Conservation (phyloP, 1,140 invertebrate species). For the Drosophila insularis region DNA sequence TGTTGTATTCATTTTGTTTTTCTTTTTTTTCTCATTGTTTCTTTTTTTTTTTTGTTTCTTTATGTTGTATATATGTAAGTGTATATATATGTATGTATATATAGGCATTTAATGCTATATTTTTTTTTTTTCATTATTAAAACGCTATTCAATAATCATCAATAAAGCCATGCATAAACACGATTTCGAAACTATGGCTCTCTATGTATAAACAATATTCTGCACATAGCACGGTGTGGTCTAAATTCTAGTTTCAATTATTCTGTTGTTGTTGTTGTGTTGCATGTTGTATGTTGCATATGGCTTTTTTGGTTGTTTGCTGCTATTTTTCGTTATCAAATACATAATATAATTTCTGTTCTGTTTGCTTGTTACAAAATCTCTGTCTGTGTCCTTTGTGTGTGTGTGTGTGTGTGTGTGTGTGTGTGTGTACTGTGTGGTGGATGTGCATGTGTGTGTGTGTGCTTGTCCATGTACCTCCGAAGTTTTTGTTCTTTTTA, state of each 20-base stretch:
- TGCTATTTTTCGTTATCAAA: slow-evolving; percentile 10
- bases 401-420: slow-evolving; percentile 16
- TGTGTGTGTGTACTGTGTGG: slow-evolving; percentile 30
- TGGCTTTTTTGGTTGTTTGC: slow-evolving; percentile 23
- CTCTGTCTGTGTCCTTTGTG: slow-evolving; percentile 23
- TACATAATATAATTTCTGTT: slow-evolving; percentile 35
- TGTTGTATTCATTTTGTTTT: slow-evolving; percentile 54
- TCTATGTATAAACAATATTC: slow-evolving; percentile 61
- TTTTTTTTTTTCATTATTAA: slow-evolving; percentile 42
- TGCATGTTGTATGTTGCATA: slow-evolving; percentile 41
- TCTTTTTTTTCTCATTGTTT: slow-evolving; percentile 27
- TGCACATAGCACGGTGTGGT: slow-evolving; percentile 74
- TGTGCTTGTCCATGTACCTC: slow-evolving; percentile 50
- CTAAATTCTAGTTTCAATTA: slow-evolving; percentile 72
- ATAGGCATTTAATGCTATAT: slow-evolving; percentile 78
- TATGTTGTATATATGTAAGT: slow-evolving; percentile 64
- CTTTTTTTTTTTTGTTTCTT: slow-evolving; percentile 25
- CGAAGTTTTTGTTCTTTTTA: slow-evolving; percentile 40
- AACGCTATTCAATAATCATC: slow-evolving; percentile 79
- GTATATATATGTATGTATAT: slow-evolving; percentile 47
- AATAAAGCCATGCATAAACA: slow-evolving; percentile 79
- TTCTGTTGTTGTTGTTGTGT: slow-evolving; percentile 24
- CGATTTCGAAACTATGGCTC: slow-evolving; percentile 75
- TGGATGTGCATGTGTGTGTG: slow-evolving; percentile 18
- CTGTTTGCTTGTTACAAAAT: slow-evolving; percentile 65